phyloP scores from a whole-genome alignment of 2,888 invertebrate species.

The Criorhina ranunculi region DNA sequence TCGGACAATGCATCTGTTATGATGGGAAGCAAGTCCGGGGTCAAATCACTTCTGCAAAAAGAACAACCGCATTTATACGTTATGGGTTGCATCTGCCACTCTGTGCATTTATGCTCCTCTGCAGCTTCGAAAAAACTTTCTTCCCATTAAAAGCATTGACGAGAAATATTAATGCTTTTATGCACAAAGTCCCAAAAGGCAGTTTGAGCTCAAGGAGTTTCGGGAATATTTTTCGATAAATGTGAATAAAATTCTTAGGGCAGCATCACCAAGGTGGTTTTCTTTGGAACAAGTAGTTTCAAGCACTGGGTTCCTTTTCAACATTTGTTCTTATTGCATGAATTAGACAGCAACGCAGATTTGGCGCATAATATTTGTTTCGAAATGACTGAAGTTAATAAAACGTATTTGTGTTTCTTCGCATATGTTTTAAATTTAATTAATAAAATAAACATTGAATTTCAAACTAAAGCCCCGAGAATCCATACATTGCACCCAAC shows the following conservation, averaged over 20 bases:
- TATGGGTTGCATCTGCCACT: too few species aligned
- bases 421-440: slow-evolving; percentile 37
- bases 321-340: slow-evolving; percentile 12
- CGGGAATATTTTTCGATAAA: slow-evolving; percentile 78
- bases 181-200: slow-evolving; percentile 79
- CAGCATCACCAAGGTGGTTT: slow-evolving; percentile 80
- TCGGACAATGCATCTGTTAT: slow-evolving; percentile 78
- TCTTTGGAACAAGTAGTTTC: slow-evolving; percentile 48
- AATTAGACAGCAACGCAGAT: slow-evolving; percentile 15
- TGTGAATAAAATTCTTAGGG: slow-evolving; percentile 78
- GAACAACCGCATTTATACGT: slow-evolving; percentile 77
- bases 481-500: slow-evolving; percentile 13
- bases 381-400: slow-evolving; percentile 8
- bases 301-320: slow-evolving; percentile 32
- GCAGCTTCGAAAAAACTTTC: slow-evolving; percentile 78
- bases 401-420: slow-evolving; percentile 32
- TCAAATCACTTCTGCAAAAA: slow-evolving; percentile 73
- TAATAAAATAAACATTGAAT: slow-evolving; percentile 42
- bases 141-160: slow-evolving; percentile 77
- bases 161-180: slow-evolving; percentile 78
- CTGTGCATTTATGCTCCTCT: slow-evolving; percentile 78
- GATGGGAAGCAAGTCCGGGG: slow-evolving; percentile 78
- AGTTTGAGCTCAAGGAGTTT: slow-evolving; percentile 77
- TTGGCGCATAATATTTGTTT: slow-evolving; percentile 1
- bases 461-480: slow-evolving; percentile 23